phyloP scores from a whole-genome alignment of 2,888 invertebrate species.

The Malacosoma neustria region DNA sequence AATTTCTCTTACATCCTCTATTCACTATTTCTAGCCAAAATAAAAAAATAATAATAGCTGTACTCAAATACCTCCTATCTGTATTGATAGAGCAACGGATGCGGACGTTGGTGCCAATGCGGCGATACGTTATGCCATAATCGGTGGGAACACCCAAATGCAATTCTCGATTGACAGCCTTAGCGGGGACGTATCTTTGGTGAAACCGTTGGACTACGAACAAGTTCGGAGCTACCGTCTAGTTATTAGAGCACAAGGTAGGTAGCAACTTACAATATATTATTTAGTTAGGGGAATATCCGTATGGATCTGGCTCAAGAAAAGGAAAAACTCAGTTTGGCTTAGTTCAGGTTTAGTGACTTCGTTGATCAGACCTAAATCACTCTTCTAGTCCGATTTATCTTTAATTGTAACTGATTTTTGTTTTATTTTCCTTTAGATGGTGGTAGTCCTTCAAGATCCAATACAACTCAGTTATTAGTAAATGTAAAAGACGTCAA shows the following conservation, averaged over 20 bases:
- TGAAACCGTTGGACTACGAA: constrained; percentile 93
- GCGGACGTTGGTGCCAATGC: constrained; percentile 95
- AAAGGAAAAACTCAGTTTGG: no score
- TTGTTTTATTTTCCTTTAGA: constrained; percentile 63
- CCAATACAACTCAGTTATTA: constrained; percentile 95
- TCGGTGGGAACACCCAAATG: constrained; percentile 94
- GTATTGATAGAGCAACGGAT: constrained; percentile 84
- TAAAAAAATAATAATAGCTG: no score
- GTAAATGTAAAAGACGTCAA: constrained; percentile 95
- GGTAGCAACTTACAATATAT: no score
- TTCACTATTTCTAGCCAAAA: no score
- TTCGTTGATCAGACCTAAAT: no score
- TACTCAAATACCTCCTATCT: constrained; percentile 9
- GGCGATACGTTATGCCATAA: constrained; percentile 94
- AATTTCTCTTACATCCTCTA: no score
- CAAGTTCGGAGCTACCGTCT: constrained; percentile 88
- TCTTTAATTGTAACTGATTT: no score
- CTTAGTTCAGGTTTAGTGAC: no score
- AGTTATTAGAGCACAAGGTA: constrained; percentile 91
- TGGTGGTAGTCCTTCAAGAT: constrained; percentile 93
- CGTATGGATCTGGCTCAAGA: no score
- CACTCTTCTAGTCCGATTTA: no score
- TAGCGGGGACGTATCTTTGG: constrained; percentile 91
- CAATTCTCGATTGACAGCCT: constrained; percentile 96
- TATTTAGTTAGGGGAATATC: no score